Conservation (phyloP, 2,888 invertebrate genomes). For the Heliothis peltigera region DNA sequence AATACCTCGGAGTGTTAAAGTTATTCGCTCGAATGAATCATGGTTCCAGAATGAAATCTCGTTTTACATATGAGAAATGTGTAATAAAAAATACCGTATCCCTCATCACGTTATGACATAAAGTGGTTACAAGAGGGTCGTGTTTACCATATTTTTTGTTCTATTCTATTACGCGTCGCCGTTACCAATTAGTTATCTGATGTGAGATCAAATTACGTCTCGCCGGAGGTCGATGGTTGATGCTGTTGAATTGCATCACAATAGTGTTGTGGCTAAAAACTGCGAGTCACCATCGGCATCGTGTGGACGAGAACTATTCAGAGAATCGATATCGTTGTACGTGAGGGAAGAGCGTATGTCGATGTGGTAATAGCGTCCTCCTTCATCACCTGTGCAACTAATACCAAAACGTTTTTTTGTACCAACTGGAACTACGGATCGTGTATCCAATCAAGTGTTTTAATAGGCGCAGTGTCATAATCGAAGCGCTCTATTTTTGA, state of each 20-base stretch:
- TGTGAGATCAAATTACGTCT: slow-evolving; percentile 79
- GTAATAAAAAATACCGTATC: slow-evolving; percentile 58
- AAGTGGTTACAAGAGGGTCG: slow-evolving; percentile 58
- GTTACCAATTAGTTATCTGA: slow-evolving; percentile 82
- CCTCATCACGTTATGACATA: slow-evolving; percentile 63
- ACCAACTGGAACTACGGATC: slow-evolving; percentile 31
- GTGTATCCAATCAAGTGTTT: slow-evolving; percentile 46
- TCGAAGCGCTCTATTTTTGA: slow-evolving; percentile 17
- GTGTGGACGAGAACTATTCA: slow-evolving; percentile 59
- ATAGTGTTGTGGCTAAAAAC: slow-evolving; percentile 71
- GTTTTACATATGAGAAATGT: slow-evolving; percentile 50
- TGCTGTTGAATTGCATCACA: slow-evolving; percentile 77
- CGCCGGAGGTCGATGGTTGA: slow-evolving; percentile 56
- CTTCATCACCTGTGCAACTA: slow-evolving; percentile 51
- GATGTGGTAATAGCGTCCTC: slow-evolving; percentile 41
- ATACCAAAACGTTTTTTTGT: slow-evolving; percentile 50
- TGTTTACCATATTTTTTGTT: slow-evolving; percentile 73
- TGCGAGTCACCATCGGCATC: slow-evolving; percentile 72
- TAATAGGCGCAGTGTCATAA: slow-evolving; percentile 34
- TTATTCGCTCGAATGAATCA: slow-evolving; percentile 68
- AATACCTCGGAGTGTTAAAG: slow-evolving; percentile 69
- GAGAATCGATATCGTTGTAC: slow-evolving; percentile 63
- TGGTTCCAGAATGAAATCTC: slow-evolving; percentile 49
- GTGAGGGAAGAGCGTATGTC: slow-evolving; percentile 43
- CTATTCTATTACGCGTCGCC: slow-evolving; percentile 73